Percentiles rank a stretch among this genome's conserved stretches.
Evolutionary conservation across 2,888 invertebrate genomes (phyloP).

Genomic region (Xestia sexstrigata): DNA sequence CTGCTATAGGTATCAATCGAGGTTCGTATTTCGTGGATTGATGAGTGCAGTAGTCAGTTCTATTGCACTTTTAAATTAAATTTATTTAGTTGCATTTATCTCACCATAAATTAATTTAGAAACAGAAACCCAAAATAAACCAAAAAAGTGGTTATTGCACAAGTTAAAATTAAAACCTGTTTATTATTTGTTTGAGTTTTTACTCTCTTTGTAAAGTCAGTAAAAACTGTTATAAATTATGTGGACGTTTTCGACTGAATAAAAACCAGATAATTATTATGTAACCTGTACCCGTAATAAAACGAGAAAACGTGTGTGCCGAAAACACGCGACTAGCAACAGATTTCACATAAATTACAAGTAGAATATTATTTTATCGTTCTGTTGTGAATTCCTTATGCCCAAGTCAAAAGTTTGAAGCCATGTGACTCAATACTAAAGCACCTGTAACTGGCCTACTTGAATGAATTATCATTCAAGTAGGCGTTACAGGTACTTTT

Average conservation of each 20-base stretch:
- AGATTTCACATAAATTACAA: neutral
- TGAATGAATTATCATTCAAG: too few relatives aligned
- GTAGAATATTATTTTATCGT: neutral
- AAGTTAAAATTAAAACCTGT: constrained; percentile 7
- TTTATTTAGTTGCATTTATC: neutral
- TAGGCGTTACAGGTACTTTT: too few relatives aligned
- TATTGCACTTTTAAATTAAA: neutral
- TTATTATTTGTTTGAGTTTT: constrained; percentile 15
- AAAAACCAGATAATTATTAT: neutral
- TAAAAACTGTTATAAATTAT: neutral
- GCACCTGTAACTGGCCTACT: too few relatives aligned
- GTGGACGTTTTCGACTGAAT: neutral
- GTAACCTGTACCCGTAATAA: neutral
- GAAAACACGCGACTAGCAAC: neutral
- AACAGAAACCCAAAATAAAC: neutral
- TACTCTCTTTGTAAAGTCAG: neutral
- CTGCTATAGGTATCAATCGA: neutral
- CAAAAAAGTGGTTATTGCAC: neutral
- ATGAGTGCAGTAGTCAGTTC: neutral
- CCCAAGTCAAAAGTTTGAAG: neutral
- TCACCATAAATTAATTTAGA: neutral
- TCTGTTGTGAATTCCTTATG: neutral
- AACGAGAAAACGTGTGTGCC: neutral
- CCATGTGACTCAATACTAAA: too few relatives aligned
- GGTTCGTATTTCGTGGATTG: neutral